Evolutionary conservation across 2,888 invertebrate genomes (phyloP), one percentile per base, ranked within the genome.

Genomic region (Atrina japonica): DNA sequence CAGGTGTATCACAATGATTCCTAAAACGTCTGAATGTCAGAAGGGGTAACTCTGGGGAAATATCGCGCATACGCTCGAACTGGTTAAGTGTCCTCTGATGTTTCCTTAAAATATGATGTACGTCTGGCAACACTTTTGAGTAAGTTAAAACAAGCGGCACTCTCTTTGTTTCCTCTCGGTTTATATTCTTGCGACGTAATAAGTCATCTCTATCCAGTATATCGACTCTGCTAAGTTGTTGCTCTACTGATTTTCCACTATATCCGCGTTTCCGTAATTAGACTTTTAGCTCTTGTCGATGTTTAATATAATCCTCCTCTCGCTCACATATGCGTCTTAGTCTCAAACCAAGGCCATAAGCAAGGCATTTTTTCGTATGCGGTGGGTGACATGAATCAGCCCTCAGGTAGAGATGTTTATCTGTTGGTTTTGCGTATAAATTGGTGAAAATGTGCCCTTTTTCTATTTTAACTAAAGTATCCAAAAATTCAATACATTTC

Each of bases 401-500:
- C 29, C 27, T 53, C 18, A 65, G 43, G 41, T 65, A 65, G 2
- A 65, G 41, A 21, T 65, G 65, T 43, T 65, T 65, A 25, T 65
- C 65, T 7, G 43, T 16, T 55, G 40, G 65, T 40, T 56, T 56
- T n/a, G 49, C n/a, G n/a, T 50, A 59, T 18, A 67, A 50, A 25
- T 59, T 60, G n/a, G n/a, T 9, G 59, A 50, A 41, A 50, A 67
- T 43, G 5, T 52, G 53, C 3, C 67, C 67, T 45, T 56, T 27
- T 53, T 66, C 58, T 23, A 66, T 3, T 40, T 67, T 60, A 3
- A 52, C 67, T 11, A 59, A 6, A n/a, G 67, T 67, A 29, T 67
- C 67, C 5, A 67, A 23, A 50, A 59, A 52, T 40, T 67, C 53
- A 23, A 60, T 52, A n/a, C 50, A 29, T n/a, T 52, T 18, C 29